phyloP scores from a whole-genome alignment of 2,797 vertebrate genomes.

The Poeciliopsis gracilis region DNA sequence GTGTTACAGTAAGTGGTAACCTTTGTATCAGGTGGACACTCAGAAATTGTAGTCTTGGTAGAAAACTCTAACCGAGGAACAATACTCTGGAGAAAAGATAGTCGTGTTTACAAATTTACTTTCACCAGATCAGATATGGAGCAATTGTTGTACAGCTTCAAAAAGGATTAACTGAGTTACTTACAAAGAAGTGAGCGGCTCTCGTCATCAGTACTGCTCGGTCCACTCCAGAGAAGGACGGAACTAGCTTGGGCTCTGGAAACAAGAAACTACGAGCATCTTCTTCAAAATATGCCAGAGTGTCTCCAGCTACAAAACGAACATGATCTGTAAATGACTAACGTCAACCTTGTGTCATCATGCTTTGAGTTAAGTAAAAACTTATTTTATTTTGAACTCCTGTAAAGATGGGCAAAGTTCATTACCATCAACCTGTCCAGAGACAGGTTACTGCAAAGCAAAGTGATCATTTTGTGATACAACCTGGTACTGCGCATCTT shows the following conservation, averaged over 20 bases:
- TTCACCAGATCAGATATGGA: not conserved
- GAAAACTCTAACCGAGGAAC: slow-evolving; percentile 87
- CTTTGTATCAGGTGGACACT: slow-evolving; percentile 70
- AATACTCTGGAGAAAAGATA: slow-evolving; percentile 75
- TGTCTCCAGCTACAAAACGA: slow-evolving; percentile 64
- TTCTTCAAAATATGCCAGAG: slow-evolving; percentile 81
- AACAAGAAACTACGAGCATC: slow-evolving; percentile 83
- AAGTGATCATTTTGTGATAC: too few species aligned
- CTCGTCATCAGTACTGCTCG: slow-evolving; percentile 84
- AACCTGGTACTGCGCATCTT: not conserved
- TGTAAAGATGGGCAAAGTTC: too few species aligned
- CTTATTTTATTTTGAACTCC: not conserved
- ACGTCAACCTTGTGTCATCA: not conserved
- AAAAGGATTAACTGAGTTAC: slow-evolving; percentile 22
- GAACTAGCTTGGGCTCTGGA: slow-evolving; percentile 82
- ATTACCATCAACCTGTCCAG: too few species aligned
- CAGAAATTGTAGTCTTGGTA: slow-evolving; percentile 84
- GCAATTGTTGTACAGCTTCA: not conserved
- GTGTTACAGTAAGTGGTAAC: slow-evolving; percentile 58
- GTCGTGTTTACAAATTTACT: not conserved
- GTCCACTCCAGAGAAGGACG: slow-evolving; percentile 74
- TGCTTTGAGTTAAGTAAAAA: not conserved
- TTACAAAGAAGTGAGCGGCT: slow-evolving; percentile 77
- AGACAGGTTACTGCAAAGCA: too few species aligned
- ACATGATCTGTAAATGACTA: not conserved